Percentiles rank a stretch among this genome's conserved stretches.
Conservation (phyloP, 2,797 vertebrate genomes). For the Erithacus rubecula region DNA sequence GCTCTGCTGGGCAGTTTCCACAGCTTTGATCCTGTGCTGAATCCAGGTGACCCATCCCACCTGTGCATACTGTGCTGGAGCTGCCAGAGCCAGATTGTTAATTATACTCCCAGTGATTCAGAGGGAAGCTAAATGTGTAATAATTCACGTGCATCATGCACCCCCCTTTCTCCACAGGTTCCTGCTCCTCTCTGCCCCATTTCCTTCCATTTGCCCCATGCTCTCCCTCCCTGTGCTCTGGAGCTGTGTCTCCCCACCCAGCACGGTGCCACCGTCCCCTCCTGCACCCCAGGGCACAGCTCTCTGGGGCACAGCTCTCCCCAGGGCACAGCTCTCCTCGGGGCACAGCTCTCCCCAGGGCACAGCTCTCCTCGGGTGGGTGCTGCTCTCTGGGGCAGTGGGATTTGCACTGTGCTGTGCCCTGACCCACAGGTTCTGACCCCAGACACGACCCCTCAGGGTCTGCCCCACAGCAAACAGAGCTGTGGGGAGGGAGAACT, state of each 20-base stretch:
- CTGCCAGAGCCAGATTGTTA: background rate
- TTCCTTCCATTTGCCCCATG: background rate
- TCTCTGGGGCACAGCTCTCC: no score
- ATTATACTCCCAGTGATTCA: background rate
- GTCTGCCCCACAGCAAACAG: background rate
- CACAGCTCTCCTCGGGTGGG: fast-evolving
- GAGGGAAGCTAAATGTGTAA: background rate
- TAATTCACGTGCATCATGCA: background rate
- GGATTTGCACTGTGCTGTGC: background rate
- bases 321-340: background rate
- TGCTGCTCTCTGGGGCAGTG: fast-evolving
- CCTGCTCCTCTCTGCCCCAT: background rate
- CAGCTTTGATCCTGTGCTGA: background rate
- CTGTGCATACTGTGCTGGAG: background rate
- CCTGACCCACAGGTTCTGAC: background rate
- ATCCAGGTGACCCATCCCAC: background rate
- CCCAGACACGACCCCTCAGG: fast-evolving
- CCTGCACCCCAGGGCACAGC: background rate
- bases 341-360: background rate
- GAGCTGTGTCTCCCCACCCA: background rate
- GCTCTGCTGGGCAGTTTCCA: background rate
- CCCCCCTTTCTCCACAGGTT: background rate
- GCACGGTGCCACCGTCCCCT: background rate
- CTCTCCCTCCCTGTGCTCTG: fast-evolving
- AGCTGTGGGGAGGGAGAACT: background rate